Evolutionary conservation across 2,113 vertebrate species (phyloP).

Genomic region (Phycodurus eques): DNA sequence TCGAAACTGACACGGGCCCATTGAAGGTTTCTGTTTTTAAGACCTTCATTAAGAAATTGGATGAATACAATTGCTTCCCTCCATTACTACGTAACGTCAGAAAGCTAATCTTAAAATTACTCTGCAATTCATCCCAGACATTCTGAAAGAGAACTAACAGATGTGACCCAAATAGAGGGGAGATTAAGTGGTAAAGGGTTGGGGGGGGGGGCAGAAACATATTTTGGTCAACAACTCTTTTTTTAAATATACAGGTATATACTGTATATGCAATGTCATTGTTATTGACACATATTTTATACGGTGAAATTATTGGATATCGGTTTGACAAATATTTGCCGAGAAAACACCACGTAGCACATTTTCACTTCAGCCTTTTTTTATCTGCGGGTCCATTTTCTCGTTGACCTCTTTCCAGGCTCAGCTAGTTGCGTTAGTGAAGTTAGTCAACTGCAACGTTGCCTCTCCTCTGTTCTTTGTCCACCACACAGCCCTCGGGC

Average conservation of each 20-base stretch:
- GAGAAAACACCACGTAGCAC: neutral
- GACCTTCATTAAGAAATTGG: conserved; percentile 53
- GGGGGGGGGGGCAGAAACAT: neutral
- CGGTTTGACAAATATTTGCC: neutral
- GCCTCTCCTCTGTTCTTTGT: conserved; percentile 48
- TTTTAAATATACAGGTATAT: neutral
- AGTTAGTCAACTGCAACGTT: conserved; percentile 33
- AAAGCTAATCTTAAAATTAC: conserved; percentile 71
- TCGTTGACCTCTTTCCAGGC: conserved; percentile 38
- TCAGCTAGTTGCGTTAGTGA: conserved; percentile 25
- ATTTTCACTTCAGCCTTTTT: conserved; percentile 2
- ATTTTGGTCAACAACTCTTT: neutral
- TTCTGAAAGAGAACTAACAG: conserved; percentile 63
- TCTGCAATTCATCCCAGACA: conserved; percentile 60
- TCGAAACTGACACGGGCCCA: conserved; percentile 8
- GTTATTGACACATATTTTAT: neutral
- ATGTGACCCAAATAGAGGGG: conserved; percentile 56
- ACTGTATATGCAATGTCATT: neutral
- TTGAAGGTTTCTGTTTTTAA: conserved; percentile 44
- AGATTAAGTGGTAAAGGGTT: neutral
- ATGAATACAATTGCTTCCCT: conserved; percentile 49
- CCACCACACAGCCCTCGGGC: conserved; percentile 18
- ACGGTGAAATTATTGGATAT: neutral
- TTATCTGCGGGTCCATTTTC: conserved; percentile 17
- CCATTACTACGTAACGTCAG: conserved; percentile 60